Conservation (phyloP, 2,888 invertebrate genomes). For the Metalampra italica region DNA sequence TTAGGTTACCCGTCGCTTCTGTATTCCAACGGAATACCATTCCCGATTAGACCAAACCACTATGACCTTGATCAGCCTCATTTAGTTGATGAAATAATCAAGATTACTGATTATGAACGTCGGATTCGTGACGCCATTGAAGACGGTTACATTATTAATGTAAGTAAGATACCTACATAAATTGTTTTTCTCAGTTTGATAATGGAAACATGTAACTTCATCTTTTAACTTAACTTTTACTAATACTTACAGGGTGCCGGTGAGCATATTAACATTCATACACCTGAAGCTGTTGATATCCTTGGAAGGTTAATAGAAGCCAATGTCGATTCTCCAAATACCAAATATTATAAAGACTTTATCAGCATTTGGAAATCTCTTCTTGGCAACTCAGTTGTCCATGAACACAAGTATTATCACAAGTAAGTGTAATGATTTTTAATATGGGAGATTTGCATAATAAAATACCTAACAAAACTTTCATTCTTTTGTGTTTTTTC, state of each 20-base stretch:
- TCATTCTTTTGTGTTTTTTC: conserved; percentile 6
- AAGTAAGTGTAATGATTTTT: conserved; percentile 26
- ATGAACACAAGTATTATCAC: conserved; percentile 26
- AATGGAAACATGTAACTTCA: not conserved
- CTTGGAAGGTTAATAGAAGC: conserved; percentile 83
- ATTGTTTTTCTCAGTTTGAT: not conserved
- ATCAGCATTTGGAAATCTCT: conserved; percentile 76
- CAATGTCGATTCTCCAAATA: conserved; percentile 80
- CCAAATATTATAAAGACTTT: conserved; percentile 78
- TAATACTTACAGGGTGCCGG: conserved; percentile 53
- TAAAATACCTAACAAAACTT: not conserved
- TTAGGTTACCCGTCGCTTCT: conserved; percentile 82
- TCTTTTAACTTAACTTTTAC: conserved; percentile 11
- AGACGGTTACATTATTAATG: conserved; percentile 65
- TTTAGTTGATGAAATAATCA: conserved; percentile 53
- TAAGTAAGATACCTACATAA: conserved; percentile 29
- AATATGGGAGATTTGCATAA: not conserved
- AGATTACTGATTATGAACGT: conserved; percentile 71
- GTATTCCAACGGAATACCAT: conserved; percentile 81
- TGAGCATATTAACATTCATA: conserved; percentile 75
- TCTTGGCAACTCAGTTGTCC: conserved; percentile 69
- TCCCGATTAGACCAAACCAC: conserved; percentile 80
- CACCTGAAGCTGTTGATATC: conserved; percentile 80
- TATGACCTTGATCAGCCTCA: conserved; percentile 68
- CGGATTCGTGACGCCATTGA: conserved; percentile 81